Conservation (phyloP, 2,113 vertebrate species). For the Corythaixoides concolor region DNA sequence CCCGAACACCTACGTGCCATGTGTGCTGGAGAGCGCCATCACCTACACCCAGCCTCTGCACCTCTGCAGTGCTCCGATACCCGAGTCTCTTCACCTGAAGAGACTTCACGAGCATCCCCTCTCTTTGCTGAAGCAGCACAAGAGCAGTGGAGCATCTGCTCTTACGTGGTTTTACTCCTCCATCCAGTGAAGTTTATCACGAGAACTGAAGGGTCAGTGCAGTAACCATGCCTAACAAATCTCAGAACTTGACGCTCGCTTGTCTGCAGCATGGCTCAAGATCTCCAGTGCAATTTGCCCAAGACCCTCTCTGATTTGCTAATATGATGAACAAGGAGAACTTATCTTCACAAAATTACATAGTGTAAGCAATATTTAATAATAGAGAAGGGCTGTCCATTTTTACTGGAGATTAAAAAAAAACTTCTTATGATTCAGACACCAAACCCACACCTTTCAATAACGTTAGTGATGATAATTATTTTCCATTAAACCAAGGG, state of each 20-base stretch:
- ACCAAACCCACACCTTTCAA: not conserved
- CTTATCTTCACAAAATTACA: not conserved
- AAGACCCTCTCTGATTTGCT: not conserved
- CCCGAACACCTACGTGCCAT: rapidly evolving
- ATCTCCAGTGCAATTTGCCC: not conserved
- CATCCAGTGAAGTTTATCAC: not conserved
- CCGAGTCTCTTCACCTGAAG: not conserved
- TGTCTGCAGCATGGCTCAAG: not conserved
- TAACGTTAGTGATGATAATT: not conserved
- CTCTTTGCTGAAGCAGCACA: not conserved
- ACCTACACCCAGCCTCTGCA: not conserved
- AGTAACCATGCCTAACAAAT: not conserved
- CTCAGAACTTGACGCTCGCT: rapidly evolving
- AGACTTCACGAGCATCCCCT: too few species aligned
- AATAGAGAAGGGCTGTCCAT: not conserved
- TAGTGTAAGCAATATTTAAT: not conserved
- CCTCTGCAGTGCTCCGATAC: not conserved
- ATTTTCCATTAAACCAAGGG: conserved; percentile 12
- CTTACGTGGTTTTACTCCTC: not conserved
- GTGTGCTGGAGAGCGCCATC: not conserved
- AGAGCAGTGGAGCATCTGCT: not conserved
- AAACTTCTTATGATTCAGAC: not conserved
- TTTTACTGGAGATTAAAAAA: not conserved
- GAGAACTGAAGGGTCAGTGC: not conserved
- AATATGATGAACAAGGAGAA: not conserved